Evolutionary conservation across 2,888 invertebrate species (phyloP).

Genomic region (Blastobasis lacticolella): DNA sequence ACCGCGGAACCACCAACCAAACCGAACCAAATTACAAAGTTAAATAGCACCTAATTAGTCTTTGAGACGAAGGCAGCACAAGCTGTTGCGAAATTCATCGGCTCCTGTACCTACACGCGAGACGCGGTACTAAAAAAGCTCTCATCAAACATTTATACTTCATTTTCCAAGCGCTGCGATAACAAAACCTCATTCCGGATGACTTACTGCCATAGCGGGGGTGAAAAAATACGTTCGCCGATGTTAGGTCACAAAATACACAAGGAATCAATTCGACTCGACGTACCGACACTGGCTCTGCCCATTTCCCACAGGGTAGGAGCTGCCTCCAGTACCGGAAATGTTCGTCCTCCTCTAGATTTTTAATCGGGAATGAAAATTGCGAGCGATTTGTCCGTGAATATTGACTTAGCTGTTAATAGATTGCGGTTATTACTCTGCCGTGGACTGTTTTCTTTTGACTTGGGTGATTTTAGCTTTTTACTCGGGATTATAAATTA

Average conservation of each 20-base stretch:
- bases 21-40: too few species aligned
- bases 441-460: neutral
- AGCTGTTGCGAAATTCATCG: too few species aligned
- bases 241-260: conserved; percentile 13
- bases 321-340: conserved; percentile 46
- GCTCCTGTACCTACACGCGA: too few species aligned
- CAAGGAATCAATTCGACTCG: conserved; percentile 36
- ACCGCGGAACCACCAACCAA: too few species aligned
- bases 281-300: conserved; percentile 19
- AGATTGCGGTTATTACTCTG: conserved; percentile 8
- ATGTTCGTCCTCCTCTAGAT: conserved; percentile 36
- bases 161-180: neutral
- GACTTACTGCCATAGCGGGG: neutral
- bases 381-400: conserved; percentile 22
- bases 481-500: neutral
- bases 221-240: neutral
- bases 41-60: too few species aligned
- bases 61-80: too few species aligned
- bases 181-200: neutral
- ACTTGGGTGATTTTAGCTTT: neutral
- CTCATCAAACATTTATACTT: neutral
- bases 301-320: conserved; percentile 44
- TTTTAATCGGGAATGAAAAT: conserved; percentile 54
- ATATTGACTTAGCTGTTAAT: conserved; percentile 12
- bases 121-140: too few species aligned